phyloP scores from a whole-genome alignment of 1,140 invertebrate genomes.

The Tribolium madens region DNA sequence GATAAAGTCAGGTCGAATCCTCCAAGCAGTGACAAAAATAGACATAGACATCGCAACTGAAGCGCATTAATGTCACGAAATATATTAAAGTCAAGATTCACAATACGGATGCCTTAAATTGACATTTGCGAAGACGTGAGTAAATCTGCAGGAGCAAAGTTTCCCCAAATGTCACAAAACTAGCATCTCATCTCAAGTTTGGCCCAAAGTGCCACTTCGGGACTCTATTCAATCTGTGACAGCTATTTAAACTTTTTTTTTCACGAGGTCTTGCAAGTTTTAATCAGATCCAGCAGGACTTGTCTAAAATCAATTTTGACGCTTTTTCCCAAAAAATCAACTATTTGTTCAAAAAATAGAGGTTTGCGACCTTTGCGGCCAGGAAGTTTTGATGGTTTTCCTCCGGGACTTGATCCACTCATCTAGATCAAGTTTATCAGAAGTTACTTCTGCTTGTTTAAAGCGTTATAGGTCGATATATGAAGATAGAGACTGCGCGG shows the following conservation, averaged over 20 bases:
- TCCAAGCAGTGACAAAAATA: neutral
- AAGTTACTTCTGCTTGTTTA: conserved; percentile 29
- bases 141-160: conserved; percentile 6
- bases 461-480: conserved; percentile 26
- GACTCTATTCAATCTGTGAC: no score
- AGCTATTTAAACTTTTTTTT: neutral
- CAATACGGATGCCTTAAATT: conserved; percentile 6
- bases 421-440: conserved; percentile 6
- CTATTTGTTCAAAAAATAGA: conserved; percentile 21
- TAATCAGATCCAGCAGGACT: no score
- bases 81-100: conserved; percentile 22
- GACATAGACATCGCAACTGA: neutral
- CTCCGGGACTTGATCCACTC: neutral
- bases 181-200: no score
- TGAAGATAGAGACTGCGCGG: conserved; percentile 32
- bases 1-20: neutral
- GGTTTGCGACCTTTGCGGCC: conserved; percentile 3
- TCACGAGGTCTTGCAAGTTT: neutral
- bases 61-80: conserved; percentile 15
- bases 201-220: no score
- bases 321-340: neutral
- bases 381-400: conserved; percentile 7
- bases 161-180: neutral
- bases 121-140: conserved; percentile 4
- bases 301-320: no score